phyloP scores from a whole-genome alignment of 2,113 vertebrate genomes.

The Leucopsar rothschildi region DNA sequence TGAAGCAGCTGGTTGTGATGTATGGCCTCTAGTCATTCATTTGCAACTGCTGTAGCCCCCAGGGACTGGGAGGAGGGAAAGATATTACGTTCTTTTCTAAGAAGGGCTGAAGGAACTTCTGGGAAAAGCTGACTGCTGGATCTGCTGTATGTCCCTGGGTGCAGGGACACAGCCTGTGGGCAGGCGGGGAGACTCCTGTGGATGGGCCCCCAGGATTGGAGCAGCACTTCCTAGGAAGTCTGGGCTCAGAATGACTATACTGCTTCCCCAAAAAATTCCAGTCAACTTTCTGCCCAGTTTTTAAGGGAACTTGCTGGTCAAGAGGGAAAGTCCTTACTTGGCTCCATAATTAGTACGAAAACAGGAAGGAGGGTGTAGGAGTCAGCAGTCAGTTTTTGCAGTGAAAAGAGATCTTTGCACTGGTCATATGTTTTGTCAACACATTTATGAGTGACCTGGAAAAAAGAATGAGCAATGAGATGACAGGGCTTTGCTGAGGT shows the following conservation, averaged over 20 bases:
- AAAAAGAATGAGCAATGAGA: constrained; percentile 9
- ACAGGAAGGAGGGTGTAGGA: constrained; percentile 40
- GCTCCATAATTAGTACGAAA: background rate
- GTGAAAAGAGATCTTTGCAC: background rate
- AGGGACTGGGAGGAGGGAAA: background rate
- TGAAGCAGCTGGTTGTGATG: background rate
- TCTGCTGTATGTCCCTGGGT: background rate
- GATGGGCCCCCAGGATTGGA: background rate
- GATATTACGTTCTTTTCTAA: background rate
- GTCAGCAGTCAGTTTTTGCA: background rate
- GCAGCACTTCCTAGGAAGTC: background rate
- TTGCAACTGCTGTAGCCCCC: background rate
- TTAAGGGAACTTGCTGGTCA: background rate
- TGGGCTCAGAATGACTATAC: background rate
- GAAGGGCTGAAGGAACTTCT: constrained; percentile 10
- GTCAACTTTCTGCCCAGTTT: background rate
- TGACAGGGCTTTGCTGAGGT: background rate
- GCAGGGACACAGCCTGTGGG: background rate
- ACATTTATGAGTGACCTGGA: background rate
- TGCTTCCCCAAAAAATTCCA: background rate
- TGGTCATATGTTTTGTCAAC: background rate
- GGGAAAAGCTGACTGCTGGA: background rate
- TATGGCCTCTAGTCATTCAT: background rate
- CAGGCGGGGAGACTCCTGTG: background rate
- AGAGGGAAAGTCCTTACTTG: background rate